Conservation (phyloP, 1,140 invertebrate species). For the Mesaphorura yosii region DNA sequence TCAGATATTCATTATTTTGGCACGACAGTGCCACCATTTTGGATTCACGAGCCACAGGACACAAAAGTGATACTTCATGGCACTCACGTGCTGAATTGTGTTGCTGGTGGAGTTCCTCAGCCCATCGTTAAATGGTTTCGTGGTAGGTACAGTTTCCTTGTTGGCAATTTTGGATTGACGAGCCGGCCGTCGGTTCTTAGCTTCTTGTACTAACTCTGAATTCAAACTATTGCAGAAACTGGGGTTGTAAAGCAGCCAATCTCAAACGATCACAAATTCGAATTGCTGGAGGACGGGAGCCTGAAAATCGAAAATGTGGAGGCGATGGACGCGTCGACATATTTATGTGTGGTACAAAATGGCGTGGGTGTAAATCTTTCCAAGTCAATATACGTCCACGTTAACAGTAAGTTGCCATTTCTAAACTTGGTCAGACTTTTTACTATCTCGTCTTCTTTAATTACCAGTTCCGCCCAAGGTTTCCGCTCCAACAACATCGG, state of each 20-base stretch:
- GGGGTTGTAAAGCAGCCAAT: constrained; percentile 10
- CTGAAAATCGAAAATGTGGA: constrained; percentile 15
- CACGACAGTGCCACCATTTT: constrained; percentile 45
- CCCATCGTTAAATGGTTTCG: constrained; percentile 26
- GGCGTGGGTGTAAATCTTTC: constrained; percentile 39
- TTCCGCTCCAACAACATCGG: constrained; percentile 19
- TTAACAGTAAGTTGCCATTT: constrained; percentile 17
- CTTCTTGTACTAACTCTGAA: neutral
- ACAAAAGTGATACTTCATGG: constrained; percentile 38
- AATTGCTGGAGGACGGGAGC: constrained; percentile 15
- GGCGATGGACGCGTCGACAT: constrained; percentile 31
- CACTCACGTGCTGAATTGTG: constrained; percentile 16
- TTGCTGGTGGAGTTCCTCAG: constrained; percentile 20
- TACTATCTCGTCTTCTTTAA: neutral
- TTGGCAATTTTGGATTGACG: too few species aligned
- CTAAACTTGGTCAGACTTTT: neutral
- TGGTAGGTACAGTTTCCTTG: constrained; percentile 10
- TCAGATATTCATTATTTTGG: too few species aligned
- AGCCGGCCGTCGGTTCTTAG: too few species aligned
- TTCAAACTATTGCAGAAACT: neutral
- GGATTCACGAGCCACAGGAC: constrained; percentile 43
- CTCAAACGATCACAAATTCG: constrained; percentile 15
- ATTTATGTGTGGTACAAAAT: constrained; percentile 44
- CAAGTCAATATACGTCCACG: constrained; percentile 20
- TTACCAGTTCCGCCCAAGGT: constrained; percentile 27